Evolutionary conservation across 2,888 invertebrate genomes (phyloP).

Genomic region (Panopea generosa): DNA sequence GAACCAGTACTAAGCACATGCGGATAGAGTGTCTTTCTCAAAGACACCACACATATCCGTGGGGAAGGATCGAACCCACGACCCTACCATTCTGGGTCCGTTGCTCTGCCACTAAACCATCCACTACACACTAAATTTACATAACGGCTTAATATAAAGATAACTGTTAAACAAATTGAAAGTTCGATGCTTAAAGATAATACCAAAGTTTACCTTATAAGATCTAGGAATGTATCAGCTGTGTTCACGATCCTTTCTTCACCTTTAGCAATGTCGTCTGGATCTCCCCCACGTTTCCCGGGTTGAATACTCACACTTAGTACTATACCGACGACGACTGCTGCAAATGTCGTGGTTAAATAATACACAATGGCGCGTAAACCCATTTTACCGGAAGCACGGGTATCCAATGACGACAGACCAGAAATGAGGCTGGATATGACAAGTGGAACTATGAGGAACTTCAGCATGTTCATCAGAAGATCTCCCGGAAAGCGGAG

Average conservation of each 20-base stretch:
- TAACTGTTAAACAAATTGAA: no score
- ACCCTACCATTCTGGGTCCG: no score
- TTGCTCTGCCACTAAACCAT: no score
- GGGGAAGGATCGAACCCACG: no score
- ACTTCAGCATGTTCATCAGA: conserved; percentile 89
- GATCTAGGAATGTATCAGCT: conserved; percentile 73
- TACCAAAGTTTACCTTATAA: conserved; percentile 73
- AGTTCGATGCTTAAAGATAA: no score
- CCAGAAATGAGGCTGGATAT: conserved; percentile 89
- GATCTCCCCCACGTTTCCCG: conserved; percentile 84
- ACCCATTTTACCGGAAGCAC: conserved; percentile 93
- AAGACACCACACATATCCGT: no score
- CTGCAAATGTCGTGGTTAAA: conserved; percentile 95
- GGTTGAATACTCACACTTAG: conserved; percentile 95
- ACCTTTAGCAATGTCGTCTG: conserved; percentile 21
- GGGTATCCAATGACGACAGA: conserved; percentile 95
- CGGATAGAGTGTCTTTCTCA: no score
- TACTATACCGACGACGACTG: conserved; percentile 95
- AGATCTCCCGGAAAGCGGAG: conserved; percentile 90
- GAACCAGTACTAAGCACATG: no score
- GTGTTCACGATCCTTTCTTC: conserved; percentile 48
- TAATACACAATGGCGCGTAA: conserved; percentile 96
- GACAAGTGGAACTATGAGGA: conserved; percentile 90
- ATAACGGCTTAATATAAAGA: no score
- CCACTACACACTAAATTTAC: no score